Evolutionary conservation across 2,797 vertebrate genomes (phyloP), one percentile per base, ranked within the genome.

Genomic region (Balearica regulorum): DNA sequence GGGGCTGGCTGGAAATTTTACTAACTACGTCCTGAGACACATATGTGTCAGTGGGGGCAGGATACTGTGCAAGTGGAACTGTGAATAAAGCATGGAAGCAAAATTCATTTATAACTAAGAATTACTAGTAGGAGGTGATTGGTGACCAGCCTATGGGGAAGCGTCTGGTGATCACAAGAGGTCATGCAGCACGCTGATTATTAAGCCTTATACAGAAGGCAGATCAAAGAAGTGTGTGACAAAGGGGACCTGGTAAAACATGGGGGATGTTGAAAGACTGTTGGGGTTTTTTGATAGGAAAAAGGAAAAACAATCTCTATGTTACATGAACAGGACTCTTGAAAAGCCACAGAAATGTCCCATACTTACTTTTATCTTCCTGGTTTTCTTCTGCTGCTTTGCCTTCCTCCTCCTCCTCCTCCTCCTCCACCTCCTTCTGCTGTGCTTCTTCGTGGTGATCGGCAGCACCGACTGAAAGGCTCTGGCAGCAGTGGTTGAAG

Each of bases 401-500:
- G 94, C 98, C 98, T 97, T 98, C 98, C 83, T 97, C 95, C 39
- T 98, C 98, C 82, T 98, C 98, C 82, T 98, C 95, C 20, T 94
- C 97, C 91, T 98, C 98, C 90, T 97, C 98, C 70, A 98, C 98
- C 89, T 98, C 98, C 87, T 99, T 98, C 96, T 98, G 98, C 46
- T 98, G 98, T 16, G 96, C 98, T 55, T 98, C 97, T 90, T 99
- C 99, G 2, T 97, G 98, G 70, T 98, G 99, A 60, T 99, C 98
- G 1, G 98, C 92, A 20, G 98, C 97, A 90, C 98, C 99, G 10
- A 98, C 91, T 0, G 99, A 98, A 26, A 99, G 98, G 10, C 98
- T 97, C 84, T 99, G 98, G 90, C 99, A 98, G 71, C 98, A 98
- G 97, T 99, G 99, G 83, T 98, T 98, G 97, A 99, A 99, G 90